Evolutionary conservation across 1,140 invertebrate genomes (phyloP).

Genomic region (Magallana angulata): DNA sequence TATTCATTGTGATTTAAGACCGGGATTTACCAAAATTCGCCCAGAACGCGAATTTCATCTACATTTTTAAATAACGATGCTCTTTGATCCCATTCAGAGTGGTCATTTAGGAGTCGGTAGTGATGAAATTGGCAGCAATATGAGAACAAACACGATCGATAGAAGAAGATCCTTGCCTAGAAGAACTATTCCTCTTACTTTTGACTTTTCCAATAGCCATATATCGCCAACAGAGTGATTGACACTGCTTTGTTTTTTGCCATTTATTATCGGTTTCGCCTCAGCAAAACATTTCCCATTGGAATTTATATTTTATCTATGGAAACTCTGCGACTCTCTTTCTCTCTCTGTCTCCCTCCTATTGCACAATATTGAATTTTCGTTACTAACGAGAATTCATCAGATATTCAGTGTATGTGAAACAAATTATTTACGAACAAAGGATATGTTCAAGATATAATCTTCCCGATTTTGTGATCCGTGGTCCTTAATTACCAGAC

Average conservation of each 20-base stretch:
- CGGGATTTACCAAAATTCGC: too few species aligned
- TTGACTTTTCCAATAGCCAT: background rate
- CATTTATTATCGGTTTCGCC: background rate
- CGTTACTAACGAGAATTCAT: background rate
- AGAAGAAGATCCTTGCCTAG: background rate
- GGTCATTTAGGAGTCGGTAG: constrained; percentile 1
- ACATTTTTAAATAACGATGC: constrained; percentile 25
- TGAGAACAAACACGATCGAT: constrained; percentile 18
- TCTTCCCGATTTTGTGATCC: background rate
- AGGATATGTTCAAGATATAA: background rate
- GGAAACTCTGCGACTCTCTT: background rate
- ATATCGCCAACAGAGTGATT: background rate
- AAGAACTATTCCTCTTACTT: background rate
- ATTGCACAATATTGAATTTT: background rate
- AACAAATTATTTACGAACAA: background rate
- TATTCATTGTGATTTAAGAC: too few species aligned
- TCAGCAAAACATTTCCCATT: background rate
- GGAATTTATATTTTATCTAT: constrained; percentile 26
- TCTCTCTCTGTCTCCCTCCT: background rate
- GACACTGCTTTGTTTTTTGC: constrained; percentile 12
- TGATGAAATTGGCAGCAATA: constrained; percentile 20
- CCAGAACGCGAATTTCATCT: background rate
- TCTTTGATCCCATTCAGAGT: background rate
- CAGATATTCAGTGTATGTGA: background rate
- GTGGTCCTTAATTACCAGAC: background rate